Conservation (phyloP, 2,113 vertebrate species). For the Hydrolagus affinis region DNA sequence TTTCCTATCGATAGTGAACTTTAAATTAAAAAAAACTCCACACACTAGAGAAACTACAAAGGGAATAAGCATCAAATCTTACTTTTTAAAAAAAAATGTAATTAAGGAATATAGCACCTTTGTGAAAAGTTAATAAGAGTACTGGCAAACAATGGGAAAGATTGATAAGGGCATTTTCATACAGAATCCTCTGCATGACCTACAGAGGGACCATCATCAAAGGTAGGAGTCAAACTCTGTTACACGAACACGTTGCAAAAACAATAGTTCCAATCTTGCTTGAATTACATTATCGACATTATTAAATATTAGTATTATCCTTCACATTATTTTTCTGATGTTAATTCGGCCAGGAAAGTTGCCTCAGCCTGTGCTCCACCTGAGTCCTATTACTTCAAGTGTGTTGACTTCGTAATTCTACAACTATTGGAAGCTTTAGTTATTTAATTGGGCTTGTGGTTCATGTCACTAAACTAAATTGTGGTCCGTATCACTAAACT, state of each 20-base stretch:
- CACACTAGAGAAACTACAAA: constrained; percentile 34
- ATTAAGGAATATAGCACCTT: constrained; percentile 60
- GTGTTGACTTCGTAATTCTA: not conserved
- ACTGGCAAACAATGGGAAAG: not conserved
- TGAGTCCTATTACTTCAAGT: not conserved
- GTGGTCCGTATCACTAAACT: not conserved
- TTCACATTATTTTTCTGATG: not conserved
- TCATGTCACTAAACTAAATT: not conserved
- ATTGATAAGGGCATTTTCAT: not conserved
- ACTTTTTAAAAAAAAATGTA: constrained; percentile 38
- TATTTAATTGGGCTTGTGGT: not conserved
- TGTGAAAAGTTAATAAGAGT: constrained; percentile 43
- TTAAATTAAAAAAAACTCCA: constrained; percentile 33
- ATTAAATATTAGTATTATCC: not conserved
- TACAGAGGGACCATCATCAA: not conserved
- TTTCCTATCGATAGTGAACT: not conserved
- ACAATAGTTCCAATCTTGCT: not conserved
- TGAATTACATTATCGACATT: not conserved
- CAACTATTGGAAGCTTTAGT: not conserved
- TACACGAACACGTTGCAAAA: not conserved
- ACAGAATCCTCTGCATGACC: constrained; percentile 15
- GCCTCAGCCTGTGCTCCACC: not conserved
- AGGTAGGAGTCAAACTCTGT: not conserved
- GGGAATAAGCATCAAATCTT: constrained; percentile 42
- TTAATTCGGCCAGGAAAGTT: not conserved